A percentile compares a stretch with the other conserved stretches of the same genome.
Evolutionary conservation across 37 sponge, comb jelly and placozoan species (phyloP).

Genomic region (Hexactinellida sp.): DNA sequence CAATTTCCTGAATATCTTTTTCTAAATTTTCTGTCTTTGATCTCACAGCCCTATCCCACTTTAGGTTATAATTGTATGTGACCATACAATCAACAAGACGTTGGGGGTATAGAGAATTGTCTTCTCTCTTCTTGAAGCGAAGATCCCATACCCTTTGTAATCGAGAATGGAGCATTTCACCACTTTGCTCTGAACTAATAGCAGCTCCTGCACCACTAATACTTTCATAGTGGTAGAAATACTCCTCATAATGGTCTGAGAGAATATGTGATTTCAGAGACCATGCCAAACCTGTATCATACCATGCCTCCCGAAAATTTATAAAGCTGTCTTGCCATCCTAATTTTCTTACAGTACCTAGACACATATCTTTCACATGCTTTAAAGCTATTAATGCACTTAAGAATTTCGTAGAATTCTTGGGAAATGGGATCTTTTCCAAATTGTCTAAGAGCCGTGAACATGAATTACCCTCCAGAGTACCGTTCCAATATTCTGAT

Average conservation of each 20-base stretch:
- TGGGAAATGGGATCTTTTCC: neutral
- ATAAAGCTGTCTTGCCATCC: neutral
- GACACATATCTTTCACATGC: neutral
- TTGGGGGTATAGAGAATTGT: neutral
- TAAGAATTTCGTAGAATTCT: neutral
- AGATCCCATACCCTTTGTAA: neutral
- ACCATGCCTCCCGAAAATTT: neutral
- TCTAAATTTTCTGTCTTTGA: too few species aligned
- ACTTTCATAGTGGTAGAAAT: neutral
- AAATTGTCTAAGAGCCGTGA: neutral
- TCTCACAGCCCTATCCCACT: too few species aligned
- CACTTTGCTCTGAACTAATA: neutral
- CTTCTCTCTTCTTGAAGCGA: neutral
- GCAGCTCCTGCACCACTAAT: neutral
- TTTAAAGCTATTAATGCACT: neutral
- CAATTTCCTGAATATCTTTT: too few species aligned
- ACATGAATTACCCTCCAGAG: neutral
- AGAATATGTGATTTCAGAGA: neutral
- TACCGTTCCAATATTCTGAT: neutral
- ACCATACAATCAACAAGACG: neutral
- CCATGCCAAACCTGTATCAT: neutral
- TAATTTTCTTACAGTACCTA: neutral
- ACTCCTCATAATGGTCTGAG: neutral
- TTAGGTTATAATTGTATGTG: neutral
- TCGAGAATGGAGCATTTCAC: neutral